Evolutionary conservation across 2,113 vertebrate genomes (phyloP), one percentile per base, ranked within the genome.

Genomic region (Calidris pugnax): DNA sequence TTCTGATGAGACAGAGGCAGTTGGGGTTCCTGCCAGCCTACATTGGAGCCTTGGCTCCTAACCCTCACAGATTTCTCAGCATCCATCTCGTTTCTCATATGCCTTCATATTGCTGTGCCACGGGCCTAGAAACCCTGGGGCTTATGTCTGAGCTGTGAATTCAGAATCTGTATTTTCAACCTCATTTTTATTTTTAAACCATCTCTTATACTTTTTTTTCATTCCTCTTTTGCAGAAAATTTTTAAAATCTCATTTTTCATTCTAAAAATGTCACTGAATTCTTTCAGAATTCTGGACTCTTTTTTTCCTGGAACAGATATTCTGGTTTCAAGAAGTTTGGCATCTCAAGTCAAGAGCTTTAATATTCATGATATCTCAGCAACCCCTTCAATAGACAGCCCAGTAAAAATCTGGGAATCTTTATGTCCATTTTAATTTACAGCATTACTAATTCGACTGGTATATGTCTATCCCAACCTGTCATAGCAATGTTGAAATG

Each of bases 121-220:
- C 0, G 1, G 64, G 32, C 76, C 68, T 63, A 86, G 39, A 88
- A 92, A 78, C 50, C 63, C 73, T 67, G 51, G 47, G 55, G 76
- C 45, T 90, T 80, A 76, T 71, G 23, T 81, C 55, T 89, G 59
- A 77, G 82, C 56, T 95, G 73, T 92, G 83, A 89, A 73, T 92
- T 88, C 22, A 53, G n/a, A 91, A 8, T 33, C 63, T 90, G 24
- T 57, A 80, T 92, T 88, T 92, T 66, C 67, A 77, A 47, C 12
- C 27, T 69, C 41, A 43, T 47, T 85, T 93, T 84, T 90, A 96
- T 93, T 88, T 97, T 93, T 92, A 95, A 90, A 86, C 19, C 17
- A 24, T 21, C 9, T 67, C 7, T 84, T 82, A 39, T 73, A 20
- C 35, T 77, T 81, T 73, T 84, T 87, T 59, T 67, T 28, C 1